Conservation (phyloP, 1,140 invertebrate species). For the Tetraneura akinire region DNA sequence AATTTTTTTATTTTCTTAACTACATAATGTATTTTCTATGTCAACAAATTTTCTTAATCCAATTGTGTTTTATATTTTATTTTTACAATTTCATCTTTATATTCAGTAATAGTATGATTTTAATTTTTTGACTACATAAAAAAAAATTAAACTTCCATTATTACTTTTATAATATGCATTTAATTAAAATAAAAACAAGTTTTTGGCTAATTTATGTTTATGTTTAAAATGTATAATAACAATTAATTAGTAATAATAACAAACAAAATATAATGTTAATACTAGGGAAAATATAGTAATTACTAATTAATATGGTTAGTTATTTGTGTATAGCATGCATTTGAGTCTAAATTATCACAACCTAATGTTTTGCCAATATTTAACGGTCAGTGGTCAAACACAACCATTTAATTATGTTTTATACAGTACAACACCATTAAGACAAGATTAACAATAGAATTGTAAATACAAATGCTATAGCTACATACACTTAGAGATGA, state of each 20-base stretch:
- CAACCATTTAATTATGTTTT: background rate
- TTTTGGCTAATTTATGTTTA: constrained; percentile 25
- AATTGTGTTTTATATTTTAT: background rate
- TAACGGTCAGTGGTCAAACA: background rate
- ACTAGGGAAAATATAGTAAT: background rate
- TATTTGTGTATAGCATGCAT: too few species aligned
- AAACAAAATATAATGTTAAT: too few species aligned
- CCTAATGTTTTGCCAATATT: background rate
- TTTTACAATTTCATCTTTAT: background rate
- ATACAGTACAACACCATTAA: background rate
- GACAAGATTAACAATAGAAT: background rate
- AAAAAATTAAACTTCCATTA: background rate
- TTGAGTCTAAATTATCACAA: background rate
- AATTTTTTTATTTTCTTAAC: background rate
- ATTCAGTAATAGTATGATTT: background rate
- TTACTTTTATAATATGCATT: background rate
- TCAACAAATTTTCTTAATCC: background rate
- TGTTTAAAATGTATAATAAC: background rate
- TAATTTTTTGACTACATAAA: background rate
- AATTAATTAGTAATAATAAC: constrained; percentile 15
- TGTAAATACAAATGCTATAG: background rate
- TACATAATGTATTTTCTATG: background rate
- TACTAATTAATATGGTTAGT: too few species aligned
- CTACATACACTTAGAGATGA: constrained; percentile 19
- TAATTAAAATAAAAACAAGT: constrained; percentile 34